A percentile compares a stretch with the other conserved stretches of the same genome.
phyloP scores from a whole-genome alignment of 2,797 vertebrate genomes.

The Lateolabrax maculatus region DNA sequence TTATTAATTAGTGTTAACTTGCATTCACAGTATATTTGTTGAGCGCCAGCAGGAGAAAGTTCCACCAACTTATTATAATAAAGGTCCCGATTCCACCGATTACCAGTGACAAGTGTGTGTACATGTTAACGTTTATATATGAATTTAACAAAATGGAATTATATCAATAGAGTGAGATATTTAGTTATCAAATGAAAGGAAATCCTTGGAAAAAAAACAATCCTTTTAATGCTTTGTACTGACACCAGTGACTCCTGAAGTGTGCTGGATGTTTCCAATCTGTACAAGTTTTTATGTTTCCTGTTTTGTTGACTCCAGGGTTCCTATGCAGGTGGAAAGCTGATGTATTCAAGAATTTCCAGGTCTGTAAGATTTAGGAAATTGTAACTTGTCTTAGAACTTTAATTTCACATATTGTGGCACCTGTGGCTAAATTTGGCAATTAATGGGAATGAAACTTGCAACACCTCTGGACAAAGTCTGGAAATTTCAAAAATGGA shows the following conservation, averaged over 20 bases:
- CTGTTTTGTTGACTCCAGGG: conserved; percentile 7
- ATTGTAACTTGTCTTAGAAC: not conserved
- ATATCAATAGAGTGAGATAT: conserved; percentile 84
- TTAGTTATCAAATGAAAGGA: conserved; percentile 82
- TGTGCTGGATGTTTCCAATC: conserved; percentile 30
- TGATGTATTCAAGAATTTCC: conserved; percentile 55
- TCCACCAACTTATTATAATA: conserved; percentile 80
- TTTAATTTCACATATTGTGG: not conserved
- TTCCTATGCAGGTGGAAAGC: conserved; percentile 38
- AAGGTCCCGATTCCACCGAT: conserved; percentile 81
- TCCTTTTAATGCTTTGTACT: conserved; percentile 67
- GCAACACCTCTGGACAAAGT: not conserved
- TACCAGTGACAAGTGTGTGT: conserved; percentile 82
- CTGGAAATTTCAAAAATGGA: not conserved
- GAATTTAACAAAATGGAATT: conserved; percentile 73
- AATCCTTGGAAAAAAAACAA: conserved; percentile 59
- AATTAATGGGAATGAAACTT: not conserved
- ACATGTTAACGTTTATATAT: conserved; percentile 82
- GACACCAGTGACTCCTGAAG: conserved; percentile 50
- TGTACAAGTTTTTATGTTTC: conserved; percentile 17
- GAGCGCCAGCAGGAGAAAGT: conserved; percentile 82
- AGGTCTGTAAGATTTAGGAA: conserved; percentile 9
- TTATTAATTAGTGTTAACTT: too few relatives aligned
- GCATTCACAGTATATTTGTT: conserved; percentile 89
- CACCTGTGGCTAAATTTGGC: too few relatives aligned